Conservation (phyloP, 2,888 invertebrate genomes). For the Torymus aiolomorphi region DNA sequence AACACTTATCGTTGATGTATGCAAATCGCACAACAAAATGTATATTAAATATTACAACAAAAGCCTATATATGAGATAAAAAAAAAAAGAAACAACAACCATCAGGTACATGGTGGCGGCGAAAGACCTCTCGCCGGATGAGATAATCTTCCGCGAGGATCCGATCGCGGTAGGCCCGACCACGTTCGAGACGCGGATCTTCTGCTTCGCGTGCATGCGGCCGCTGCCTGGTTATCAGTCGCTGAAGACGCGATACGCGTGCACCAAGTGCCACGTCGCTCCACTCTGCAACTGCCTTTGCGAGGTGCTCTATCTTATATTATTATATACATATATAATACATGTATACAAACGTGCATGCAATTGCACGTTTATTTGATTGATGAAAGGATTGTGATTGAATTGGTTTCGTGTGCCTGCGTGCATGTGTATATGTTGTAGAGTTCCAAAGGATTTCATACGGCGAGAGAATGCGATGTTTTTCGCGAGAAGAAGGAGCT, state of each 20-base stretch:
- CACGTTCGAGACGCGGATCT: conserved; percentile 56
- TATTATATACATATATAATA: background rate
- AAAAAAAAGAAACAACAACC: no score
- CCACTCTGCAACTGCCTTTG: conserved; percentile 72
- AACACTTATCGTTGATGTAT: no score
- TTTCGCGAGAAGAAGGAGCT: conserved; percentile 60
- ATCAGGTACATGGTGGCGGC: conserved; percentile 82
- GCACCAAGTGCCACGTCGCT: conserved; percentile 70
- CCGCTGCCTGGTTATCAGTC: conserved; percentile 52
- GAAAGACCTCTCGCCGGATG: conserved; percentile 82
- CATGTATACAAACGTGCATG: background rate
- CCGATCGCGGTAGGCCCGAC: conserved; percentile 86
- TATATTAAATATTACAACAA: no score
- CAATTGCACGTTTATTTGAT: no score
- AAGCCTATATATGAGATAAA: no score
- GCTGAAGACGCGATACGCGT: conserved; percentile 58
- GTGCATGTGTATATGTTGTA: conserved; percentile 36
- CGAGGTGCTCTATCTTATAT: conserved; percentile 63
- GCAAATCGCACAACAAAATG: conserved; percentile 1
- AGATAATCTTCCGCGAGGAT: conserved; percentile 83
- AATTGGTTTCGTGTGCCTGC: no score
- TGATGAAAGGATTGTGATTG: no score
- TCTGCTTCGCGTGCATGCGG: conserved; percentile 71
- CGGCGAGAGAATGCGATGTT: conserved; percentile 66
- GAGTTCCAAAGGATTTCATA: conserved; percentile 62